Evolutionary conservation across 2,888 invertebrate species (phyloP).

Genomic region (Hipparchia sbordonii): DNA sequence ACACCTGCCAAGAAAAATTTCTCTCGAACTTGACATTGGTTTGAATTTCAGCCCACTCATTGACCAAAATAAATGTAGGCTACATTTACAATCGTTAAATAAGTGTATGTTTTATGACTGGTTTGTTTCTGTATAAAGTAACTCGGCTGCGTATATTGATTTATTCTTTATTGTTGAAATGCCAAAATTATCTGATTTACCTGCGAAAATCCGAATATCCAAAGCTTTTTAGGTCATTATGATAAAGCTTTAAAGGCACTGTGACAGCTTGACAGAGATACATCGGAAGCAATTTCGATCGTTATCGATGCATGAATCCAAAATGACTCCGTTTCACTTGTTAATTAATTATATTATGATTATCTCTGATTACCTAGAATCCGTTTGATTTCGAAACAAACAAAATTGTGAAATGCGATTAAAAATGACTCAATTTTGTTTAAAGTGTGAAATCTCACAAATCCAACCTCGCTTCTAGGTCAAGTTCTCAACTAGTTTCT

Average conservation of each 20-base stretch:
- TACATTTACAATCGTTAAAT: neutral
- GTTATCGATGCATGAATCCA: constrained; percentile 29
- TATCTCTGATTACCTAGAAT: constrained; percentile 6
- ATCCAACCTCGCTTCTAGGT: constrained; percentile 3
- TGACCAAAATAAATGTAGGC: neutral
- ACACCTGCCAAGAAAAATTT: constrained; percentile 1
- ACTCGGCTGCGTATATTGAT: neutral
- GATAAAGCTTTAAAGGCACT: constrained; percentile 29
- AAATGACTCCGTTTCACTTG: constrained; percentile 10
- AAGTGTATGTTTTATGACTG: neutral
- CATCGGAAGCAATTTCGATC: constrained; percentile 34
- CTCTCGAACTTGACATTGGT: constrained; percentile 13
- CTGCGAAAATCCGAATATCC: constrained; percentile 23
- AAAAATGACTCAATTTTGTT: constrained; percentile 8
- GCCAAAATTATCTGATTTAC: constrained; percentile 23
- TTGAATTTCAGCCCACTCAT: neutral
- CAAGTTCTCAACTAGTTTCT: neutral
- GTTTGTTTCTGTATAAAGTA: neutral
- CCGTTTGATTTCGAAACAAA: neutral
- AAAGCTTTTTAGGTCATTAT: constrained; percentile 33
- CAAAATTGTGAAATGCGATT: neutral
- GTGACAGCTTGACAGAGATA: constrained; percentile 37
- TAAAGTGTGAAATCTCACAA: neutral
- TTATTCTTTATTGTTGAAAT: constrained; percentile 14
- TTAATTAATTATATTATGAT: neutral